Evolutionary conservation across 2,888 invertebrate genomes (phyloP).

Genomic region (Philopedon plagiatum): DNA sequence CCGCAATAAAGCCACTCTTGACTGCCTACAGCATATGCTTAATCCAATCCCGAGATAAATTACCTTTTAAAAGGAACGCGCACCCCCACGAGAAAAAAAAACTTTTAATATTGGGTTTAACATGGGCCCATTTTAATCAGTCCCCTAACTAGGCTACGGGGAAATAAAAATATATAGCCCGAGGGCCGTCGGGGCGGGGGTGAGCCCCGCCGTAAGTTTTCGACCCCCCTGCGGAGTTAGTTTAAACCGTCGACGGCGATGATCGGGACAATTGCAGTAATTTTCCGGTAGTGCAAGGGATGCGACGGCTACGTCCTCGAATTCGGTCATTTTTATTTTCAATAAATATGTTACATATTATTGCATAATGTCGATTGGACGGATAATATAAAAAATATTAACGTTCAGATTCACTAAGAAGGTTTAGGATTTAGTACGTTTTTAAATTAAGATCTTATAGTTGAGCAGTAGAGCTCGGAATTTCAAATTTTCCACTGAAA

Average conservation of each 20-base stretch:
- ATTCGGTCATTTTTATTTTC: background rate
- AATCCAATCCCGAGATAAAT: conserved; percentile 55
- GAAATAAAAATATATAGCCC: conserved; percentile 69
- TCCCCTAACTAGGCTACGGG: conserved; percentile 69
- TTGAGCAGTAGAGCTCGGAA: no score
- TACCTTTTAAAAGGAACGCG: conserved; percentile 53
- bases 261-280: conserved; percentile 69
- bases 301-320: conserved; percentile 11
- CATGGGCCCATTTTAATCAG: conserved; percentile 69
- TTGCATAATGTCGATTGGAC: no score
- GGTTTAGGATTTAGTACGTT: no score
- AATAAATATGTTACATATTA: no score
- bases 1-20: conserved; percentile 50
- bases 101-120: conserved; percentile 66
- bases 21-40: conserved; percentile 55
- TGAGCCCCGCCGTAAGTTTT: conserved; percentile 43
- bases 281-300: conserved; percentile 60
- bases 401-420: no score
- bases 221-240: conserved; percentile 55
- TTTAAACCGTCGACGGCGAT: conserved; percentile 65
- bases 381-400: no score
- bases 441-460: no score
- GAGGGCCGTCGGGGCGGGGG: conserved; percentile 56
- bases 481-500: no score
- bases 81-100: conserved; percentile 45